A percentile compares a stretch with the other conserved stretches of the same genome.
phyloP scores from a whole-genome alignment of 1,140 invertebrate species.

The Brachionus rotundiformis region DNA sequence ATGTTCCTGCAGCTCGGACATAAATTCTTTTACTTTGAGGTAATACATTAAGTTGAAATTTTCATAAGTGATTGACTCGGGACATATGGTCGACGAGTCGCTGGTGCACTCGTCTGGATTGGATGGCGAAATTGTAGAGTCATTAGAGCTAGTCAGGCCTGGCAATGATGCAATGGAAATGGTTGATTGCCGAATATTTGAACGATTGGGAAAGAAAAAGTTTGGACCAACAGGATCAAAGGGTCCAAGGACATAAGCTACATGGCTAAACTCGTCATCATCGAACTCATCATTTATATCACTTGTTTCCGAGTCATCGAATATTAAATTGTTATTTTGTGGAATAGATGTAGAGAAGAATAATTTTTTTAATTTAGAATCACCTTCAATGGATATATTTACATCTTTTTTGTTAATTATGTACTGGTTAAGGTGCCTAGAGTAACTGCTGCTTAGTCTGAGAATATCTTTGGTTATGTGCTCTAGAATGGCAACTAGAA shows the following conservation, averaged over 20 bases:
- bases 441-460: constrained; percentile 11
- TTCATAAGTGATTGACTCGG: constrained; percentile 31
- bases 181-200: not conserved
- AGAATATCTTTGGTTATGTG: constrained; percentile 31
- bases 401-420: constrained; percentile 43
- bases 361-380: constrained; percentile 34
- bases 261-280: constrained; percentile 10
- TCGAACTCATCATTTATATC: constrained; percentile 19
- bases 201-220: constrained; percentile 5
- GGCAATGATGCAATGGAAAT: not conserved
- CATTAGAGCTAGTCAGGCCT: not conserved
- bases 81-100: constrained; percentile 27
- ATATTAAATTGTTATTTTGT: not conserved
- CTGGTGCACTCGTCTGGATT: constrained; percentile 21
- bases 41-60: constrained; percentile 16
- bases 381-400: constrained; percentile 31
- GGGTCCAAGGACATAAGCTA: not conserved
- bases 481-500: constrained; percentile 22
- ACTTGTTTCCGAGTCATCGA: constrained; percentile 13
- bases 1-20: constrained; percentile 35
- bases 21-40: constrained; percentile 30
- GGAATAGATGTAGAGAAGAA: constrained; percentile 17
- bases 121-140: not conserved
- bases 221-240: not conserved
- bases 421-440: not conserved